Conservation (phyloP, 2,113 vertebrate genomes). For the Taurulus bubalis region DNA sequence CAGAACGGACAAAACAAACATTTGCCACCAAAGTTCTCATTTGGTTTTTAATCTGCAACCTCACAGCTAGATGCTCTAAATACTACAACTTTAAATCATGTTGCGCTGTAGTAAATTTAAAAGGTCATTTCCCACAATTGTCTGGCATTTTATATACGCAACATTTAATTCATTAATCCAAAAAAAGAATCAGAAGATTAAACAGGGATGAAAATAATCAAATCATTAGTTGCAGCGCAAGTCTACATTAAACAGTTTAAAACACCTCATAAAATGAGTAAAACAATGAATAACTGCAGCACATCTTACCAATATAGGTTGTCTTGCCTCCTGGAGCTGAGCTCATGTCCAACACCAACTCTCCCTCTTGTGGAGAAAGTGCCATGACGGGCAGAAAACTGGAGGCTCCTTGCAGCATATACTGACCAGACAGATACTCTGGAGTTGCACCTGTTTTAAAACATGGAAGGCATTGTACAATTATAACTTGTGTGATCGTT, state of each 20-base stretch:
- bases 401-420: constrained; percentile 97
- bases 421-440: constrained; percentile 96
- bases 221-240: not conserved
- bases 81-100: not conserved
- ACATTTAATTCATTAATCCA: not conserved
- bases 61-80: too few relatives aligned
- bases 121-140: not conserved
- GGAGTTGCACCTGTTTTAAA: constrained; percentile 91
- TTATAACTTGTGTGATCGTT: not conserved
- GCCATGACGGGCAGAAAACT: constrained; percentile 97
- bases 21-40: too few relatives aligned
- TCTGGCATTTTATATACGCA: not conserved
- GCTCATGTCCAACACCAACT: constrained; percentile 96
- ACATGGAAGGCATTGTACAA: fast-evolving
- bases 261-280: not conserved
- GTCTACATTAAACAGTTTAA: not conserved
- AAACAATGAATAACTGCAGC: not conserved
- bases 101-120: not conserved
- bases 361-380: constrained; percentile 95
- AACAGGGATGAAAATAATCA: not conserved
- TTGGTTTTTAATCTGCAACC: too few relatives aligned
- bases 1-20: too few relatives aligned
- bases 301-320: constrained; percentile 91
- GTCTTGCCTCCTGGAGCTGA: constrained; percentile 97
- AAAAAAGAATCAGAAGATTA: not conserved